phyloP scores from a whole-genome alignment of 2,888 invertebrate species.

The Ferrisia virgata region DNA sequence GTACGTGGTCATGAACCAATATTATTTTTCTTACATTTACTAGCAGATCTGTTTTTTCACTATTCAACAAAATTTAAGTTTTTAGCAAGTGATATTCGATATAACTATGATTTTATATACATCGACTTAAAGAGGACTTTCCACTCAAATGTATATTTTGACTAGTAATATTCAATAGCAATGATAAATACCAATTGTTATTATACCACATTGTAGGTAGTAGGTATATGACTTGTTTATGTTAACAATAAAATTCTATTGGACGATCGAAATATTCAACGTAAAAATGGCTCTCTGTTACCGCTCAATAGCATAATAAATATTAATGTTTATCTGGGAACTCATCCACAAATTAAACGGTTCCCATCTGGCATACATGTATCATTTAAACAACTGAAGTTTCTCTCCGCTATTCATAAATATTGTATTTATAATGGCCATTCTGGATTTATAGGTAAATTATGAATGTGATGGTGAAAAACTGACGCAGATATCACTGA shows the following conservation, averaged over 20 bases:
- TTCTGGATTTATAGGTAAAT: conserved; percentile 9
- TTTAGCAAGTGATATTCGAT: too few species aligned
- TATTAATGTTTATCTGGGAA: conserved; percentile 32
- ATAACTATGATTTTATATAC: too few species aligned
- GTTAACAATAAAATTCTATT: conserved; percentile 26
- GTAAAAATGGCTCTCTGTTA: conserved; percentile 30
- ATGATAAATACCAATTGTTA: neutral
- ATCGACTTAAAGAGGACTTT: neutral
- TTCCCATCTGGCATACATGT: conserved; percentile 29
- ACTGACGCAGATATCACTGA: conserved; percentile 4
- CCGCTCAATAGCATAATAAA: conserved; percentile 27
- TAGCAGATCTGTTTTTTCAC: too few species aligned
- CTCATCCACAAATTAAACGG: conserved; percentile 21
- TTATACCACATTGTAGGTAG: neutral
- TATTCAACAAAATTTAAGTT: too few species aligned
- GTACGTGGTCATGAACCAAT: too few species aligned
- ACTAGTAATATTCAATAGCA: neutral
- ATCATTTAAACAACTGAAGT: conserved; percentile 13
- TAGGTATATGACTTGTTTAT: conserved; percentile 7
- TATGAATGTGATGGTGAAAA: conserved; percentile 10
- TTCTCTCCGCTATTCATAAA: conserved; percentile 28
- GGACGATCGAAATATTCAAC: conserved; percentile 1
- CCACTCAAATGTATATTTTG: neutral
- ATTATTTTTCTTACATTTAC: too few species aligned
- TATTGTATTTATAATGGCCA: conserved; percentile 18